Base-by-base conservation (phyloP, 2,888 invertebrate species). In the Orchesellides sinensis region DNA sequence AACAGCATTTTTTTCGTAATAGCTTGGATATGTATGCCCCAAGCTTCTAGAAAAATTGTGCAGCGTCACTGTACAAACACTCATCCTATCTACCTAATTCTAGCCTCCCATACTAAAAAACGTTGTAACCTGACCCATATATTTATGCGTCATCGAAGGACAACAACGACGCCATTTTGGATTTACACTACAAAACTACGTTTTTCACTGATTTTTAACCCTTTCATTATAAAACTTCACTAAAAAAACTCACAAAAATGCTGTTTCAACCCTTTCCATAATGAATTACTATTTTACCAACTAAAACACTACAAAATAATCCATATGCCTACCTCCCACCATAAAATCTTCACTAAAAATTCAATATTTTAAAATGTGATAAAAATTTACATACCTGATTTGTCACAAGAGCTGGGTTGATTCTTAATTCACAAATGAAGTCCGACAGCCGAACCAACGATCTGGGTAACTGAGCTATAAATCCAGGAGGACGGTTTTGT, bases 81-180 rank as follows among this genome's bases (percentile, higher is more conserved):
- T 4, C n/a, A 14, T n/a, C 47, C n/a, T 14, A 47, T 6, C n/a
- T n/a, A n/a, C n/a, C n/a, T n/a, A n/a, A n/a, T n/a, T n/a, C n/a
- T n/a, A n/a, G n/a, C n/a, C n/a, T 3, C 1, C 56, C 17, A 49
- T 49, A 8, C 49, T 49, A 49, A 2, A 1, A 49, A 19, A 40
- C 25, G n/a, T 5, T 59, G 19, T 17, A 49, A 17, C 21, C 27
- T 74, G 54, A 75, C 69, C 69, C 59, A 78, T 49, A 61, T n/a
- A n/a, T n/a, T n/a, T n/a, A n/a, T 79, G 69, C 70, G 78, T 79
- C 78, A 79, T 19, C 17, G 61, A 79, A 79, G 78, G 78, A 79
- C 78, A 47, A 59, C 25, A 25, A n/a, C 32, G 78, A 79, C 78
- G 78, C 78, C 78, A 79, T 79, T 70, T 79, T 79, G 78, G 59